phyloP scores from a whole-genome alignment of 2,113 vertebrate species.

The Dunckerocampus dactyliophorus region DNA sequence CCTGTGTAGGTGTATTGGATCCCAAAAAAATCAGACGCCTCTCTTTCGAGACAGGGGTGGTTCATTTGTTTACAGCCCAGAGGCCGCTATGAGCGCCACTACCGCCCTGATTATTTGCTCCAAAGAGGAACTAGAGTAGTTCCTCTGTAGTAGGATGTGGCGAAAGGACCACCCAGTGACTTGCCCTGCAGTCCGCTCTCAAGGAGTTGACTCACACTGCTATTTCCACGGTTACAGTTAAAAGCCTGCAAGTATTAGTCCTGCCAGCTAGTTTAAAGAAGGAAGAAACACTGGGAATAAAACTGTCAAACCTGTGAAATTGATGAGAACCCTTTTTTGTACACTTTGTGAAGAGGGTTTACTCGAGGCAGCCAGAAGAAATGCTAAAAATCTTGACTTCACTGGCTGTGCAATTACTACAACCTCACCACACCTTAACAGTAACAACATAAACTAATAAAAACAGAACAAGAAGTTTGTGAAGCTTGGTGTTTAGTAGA shows the following conservation, averaged over 20 bases:
- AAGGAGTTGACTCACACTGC: slow-evolving; percentile 43
- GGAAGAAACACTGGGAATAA: slow-evolving; percentile 13
- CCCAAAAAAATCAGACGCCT: slow-evolving; percentile 33
- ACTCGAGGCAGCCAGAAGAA: background rate
- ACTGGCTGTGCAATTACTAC: background rate
- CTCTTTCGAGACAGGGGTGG: slow-evolving; percentile 14
- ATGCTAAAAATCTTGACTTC: background rate
- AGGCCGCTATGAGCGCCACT: slow-evolving; percentile 13
- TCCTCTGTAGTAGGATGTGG: slow-evolving; percentile 6
- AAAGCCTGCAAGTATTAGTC: slow-evolving; percentile 53
- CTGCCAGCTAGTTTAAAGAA: slow-evolving; percentile 42
- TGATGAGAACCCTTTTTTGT: background rate
- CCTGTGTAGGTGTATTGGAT: slow-evolving; percentile 34
- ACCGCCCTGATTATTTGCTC: slow-evolving; percentile 31
- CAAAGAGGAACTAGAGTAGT: slow-evolving; percentile 29
- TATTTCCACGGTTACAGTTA: slow-evolving; percentile 32
- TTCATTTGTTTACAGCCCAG: slow-evolving; percentile 31
- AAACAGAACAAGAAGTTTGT: too few species aligned
- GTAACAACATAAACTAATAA: too few species aligned
- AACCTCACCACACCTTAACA: too few species aligned
- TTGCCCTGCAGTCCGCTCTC: slow-evolving; percentile 20
- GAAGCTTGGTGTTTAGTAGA: too few species aligned
- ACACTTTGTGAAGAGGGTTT: background rate
- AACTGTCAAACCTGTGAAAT: background rate
- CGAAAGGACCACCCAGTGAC: slow-evolving; percentile 59